These are phyloP conservation scores for Coendou prehensilis DNA, from an alignment of 2,797 vertebrate genomes.

Conservation along the genomic window DNA sequence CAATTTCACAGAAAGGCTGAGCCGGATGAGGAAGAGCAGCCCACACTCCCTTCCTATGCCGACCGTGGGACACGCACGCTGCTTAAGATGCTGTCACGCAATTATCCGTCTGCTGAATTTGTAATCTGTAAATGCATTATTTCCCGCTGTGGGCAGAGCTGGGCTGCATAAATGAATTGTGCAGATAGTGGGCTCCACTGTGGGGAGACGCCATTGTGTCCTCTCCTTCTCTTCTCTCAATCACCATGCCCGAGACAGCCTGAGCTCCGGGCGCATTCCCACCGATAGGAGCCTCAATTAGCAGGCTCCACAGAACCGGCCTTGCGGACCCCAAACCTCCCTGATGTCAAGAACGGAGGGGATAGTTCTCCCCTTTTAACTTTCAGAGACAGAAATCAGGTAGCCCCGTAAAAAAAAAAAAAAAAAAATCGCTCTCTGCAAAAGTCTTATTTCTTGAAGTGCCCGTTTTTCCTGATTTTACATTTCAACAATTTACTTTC, in stretches of 20 bases:
- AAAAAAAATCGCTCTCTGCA: background rate
- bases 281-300: background rate
- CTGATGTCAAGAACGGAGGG: background rate
- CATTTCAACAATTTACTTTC: conserved; percentile 80
- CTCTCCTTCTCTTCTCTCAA: background rate
- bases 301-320: background rate
- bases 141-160: conserved; percentile 60
- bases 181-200: background rate
- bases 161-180: conserved; percentile 58
- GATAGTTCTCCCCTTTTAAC: background rate
- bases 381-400: conserved; percentile 65
- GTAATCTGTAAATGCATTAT: conserved; percentile 8
- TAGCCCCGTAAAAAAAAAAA: background rate
- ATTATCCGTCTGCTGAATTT: background rate
- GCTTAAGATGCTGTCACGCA: background rate
- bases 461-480: conserved; percentile 65
- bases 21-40: background rate
- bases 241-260: conserved; percentile 56
- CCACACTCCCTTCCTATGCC: background rate
- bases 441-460: conserved; percentile 63
- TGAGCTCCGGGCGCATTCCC: conserved; percentile 35
- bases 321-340: conserved; percentile 43
- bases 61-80: background rate
- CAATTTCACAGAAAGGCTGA: background rate
- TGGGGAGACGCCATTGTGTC: background rate